Evolutionary conservation across 2,113 vertebrate genomes (phyloP).

Genomic region (Tricholaema leucomelas): DNA sequence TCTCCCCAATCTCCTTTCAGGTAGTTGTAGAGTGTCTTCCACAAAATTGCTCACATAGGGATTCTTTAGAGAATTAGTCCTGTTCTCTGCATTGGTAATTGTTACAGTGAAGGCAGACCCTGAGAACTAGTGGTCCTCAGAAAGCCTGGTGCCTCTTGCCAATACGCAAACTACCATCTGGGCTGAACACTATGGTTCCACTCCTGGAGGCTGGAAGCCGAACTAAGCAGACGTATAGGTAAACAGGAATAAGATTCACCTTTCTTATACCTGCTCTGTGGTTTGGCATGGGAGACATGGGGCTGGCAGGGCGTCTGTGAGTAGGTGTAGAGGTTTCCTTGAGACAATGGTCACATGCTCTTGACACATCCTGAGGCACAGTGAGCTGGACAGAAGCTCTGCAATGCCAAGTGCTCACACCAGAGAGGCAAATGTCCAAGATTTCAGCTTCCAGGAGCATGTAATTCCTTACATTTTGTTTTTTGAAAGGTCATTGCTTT

Average conservation of each 20-base stretch:
- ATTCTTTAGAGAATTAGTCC: background rate
- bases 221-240: background rate
- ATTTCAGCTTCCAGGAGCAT: background rate
- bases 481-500: background rate
- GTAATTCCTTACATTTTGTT: background rate
- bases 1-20: no score
- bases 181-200: rapidly evolving
- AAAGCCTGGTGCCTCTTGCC: background rate
- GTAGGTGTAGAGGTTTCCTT: rapidly evolving
- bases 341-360: rapidly evolving
- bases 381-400: background rate
- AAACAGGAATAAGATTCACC: background rate
- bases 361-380: rapidly evolving
- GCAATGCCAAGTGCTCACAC: rapidly evolving
- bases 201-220: background rate
- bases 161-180: background rate
- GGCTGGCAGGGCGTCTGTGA: rapidly evolving
- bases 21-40: background rate
- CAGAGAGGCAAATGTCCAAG: background rate
- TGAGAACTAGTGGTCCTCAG: background rate
- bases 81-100: background rate
- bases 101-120: background rate
- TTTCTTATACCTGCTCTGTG: rapidly evolving
- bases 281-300: rapidly evolving
- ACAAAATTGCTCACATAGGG: background rate